phyloP scores from a whole-genome alignment of 2,113 vertebrate species.

The Pristiophorus japonicus region DNA sequence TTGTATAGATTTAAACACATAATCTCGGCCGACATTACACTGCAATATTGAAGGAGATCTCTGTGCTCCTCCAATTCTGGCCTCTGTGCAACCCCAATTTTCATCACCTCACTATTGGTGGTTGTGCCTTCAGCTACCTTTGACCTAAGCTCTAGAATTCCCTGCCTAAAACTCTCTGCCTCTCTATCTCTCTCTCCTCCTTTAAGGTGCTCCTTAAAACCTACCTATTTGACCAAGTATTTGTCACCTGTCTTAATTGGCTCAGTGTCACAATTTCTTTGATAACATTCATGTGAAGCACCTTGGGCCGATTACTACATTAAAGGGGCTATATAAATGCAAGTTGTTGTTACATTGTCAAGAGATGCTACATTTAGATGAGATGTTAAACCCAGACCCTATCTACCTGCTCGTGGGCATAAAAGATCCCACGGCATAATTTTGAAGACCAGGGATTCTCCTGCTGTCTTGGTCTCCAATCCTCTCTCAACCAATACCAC shows the following conservation, averaged over 20 bases:
- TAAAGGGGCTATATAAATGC: background rate
- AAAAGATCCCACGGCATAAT: background rate
- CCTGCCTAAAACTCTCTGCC: no score
- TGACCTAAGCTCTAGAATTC: no score
- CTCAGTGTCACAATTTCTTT: no score
- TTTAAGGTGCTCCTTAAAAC: background rate
- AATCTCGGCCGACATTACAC: background rate
- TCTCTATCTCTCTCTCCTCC: background rate
- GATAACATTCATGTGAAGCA: no score
- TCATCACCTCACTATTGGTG: background rate
- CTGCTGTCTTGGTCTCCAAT: background rate
- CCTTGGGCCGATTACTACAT: no score
- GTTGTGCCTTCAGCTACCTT: background rate
- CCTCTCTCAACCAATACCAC: background rate
- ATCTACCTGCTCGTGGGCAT: background rate
- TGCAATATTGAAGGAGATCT: background rate
- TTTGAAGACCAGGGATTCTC: background rate
- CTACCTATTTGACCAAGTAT: background rate
- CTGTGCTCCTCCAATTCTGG: background rate
- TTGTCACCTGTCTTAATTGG: background rate
- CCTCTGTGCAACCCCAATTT: background rate
- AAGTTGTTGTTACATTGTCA: background rate
- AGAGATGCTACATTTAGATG: background rate
- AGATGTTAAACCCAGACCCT: background rate
- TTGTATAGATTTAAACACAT: background rate